These are phyloP conservation scores for Lemur catta DNA, from an alignment of 2,797 vertebrate genomes.

Conservation along the genomic window DNA sequence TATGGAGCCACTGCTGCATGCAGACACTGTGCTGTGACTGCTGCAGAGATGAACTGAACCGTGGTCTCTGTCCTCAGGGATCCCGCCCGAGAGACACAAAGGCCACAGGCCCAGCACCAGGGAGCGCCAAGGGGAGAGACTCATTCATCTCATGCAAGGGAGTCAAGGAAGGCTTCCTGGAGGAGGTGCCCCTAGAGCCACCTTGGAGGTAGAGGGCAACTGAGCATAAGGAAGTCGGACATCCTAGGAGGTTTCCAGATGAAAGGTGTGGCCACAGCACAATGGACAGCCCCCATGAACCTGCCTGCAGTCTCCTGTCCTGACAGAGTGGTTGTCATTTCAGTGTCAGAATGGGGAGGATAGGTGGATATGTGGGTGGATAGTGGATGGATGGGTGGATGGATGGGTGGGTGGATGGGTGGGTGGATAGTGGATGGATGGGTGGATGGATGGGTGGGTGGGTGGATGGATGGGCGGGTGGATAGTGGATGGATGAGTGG, in stretches of 20 bases:
- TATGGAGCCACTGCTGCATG: accelerated
- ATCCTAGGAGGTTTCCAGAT: not conserved
- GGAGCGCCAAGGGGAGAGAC: not conserved
- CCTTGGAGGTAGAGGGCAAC: not conserved
- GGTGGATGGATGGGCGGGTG: too few relatives aligned
- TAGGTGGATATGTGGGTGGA: not conserved
- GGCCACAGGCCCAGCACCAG: not conserved
- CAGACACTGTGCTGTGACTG: not conserved
- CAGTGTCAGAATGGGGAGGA: accelerated
- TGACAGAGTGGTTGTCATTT: accelerated
- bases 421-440: not conserved
- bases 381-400: not conserved
- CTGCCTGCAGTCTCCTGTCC: accelerated
- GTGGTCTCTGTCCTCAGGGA: accelerated
- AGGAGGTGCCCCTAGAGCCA: not conserved
- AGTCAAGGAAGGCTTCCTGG: not conserved
- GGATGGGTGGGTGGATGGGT: not conserved
- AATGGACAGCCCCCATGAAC: accelerated
- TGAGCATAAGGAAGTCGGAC: not conserved
- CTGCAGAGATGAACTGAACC: accelerated
- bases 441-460: too few relatives aligned
- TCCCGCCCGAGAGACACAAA: accelerated
- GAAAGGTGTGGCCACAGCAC: too few relatives aligned
- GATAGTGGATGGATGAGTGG: too few relatives aligned
- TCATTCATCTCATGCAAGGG: not conserved